Base-by-base conservation (phyloP, 2,888 invertebrate species). In the Thelaira solivaga region DNA sequence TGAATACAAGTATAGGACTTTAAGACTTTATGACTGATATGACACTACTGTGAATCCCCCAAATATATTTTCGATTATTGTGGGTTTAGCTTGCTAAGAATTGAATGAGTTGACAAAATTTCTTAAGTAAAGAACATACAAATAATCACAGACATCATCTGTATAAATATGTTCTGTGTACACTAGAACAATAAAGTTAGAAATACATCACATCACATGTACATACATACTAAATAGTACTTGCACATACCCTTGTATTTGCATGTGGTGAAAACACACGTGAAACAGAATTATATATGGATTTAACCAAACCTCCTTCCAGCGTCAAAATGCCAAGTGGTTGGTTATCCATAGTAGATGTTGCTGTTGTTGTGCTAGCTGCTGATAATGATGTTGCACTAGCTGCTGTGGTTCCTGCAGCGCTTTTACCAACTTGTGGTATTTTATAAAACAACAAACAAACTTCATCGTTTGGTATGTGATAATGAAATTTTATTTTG, bases 241-340 rank as follows among this genome's bases (percentile, higher is more conserved):
- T n/a, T n/a, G n/a, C n/a, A n/a, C n/a, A 82, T 85, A 89, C 89
- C 82, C 86, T 85, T 57, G 83, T 83, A 65, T 85, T 85, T 75
- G 86, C 85, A 82, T 88, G 85, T 47, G 89, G 88, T 64, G 89
- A 89, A 83, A 88, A 89, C 74, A 89, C 87, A 83, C 89, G 87
- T 81, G 89, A 88, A 83, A 89, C 86, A 72, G 89, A 89, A 87
- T 89, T 89, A 84, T 89, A 89, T 86, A 89, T 89, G 84, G 89
- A 89, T 87, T 89, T 89, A 82, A 89, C 88, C 85, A 89, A 83
- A 71, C 89, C 89, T 82, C 89, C 89, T 84, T 89, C 89, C 55
- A 89, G 86, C 77, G 89, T 89, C 82, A 89, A 84, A 84, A 89
- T 87, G 82, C 89, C 89, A 83, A 89, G 84, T 73, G 85, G 87